These are phyloP conservation scores for Liparis tanakae DNA, from an alignment of 2,797 vertebrate species.

Conservation along the genomic window DNA sequence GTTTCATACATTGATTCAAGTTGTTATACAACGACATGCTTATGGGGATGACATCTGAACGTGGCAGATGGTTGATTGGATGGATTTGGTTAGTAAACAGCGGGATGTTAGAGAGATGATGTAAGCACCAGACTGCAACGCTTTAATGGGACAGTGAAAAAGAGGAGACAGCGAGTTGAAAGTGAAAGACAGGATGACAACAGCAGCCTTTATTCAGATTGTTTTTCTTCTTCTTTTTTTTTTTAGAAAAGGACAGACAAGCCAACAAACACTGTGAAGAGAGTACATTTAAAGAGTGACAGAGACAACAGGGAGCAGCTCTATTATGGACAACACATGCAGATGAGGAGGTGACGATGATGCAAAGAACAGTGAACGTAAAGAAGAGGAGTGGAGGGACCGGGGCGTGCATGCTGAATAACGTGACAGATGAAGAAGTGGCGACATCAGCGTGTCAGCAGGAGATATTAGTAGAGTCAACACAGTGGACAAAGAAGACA, in stretches of 20 bases:
- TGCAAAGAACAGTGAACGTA: conserved; percentile 43
- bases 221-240: conserved; percentile 12
- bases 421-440: conserved; percentile 41
- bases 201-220: conserved; percentile 74
- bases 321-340: conserved; percentile 50
- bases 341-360: conserved; percentile 67
- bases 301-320: conserved; percentile 22
- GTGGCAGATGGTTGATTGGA: conserved; percentile 55
- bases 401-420: conserved; percentile 47
- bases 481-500: conserved; percentile 38
- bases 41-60: conserved; percentile 26
- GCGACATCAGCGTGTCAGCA: conserved; percentile 31
- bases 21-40: conserved; percentile 44
- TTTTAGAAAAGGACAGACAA: conserved; percentile 51
- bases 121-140: conserved; percentile 41
- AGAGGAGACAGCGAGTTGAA: conserved; percentile 44
- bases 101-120: conserved; percentile 41
- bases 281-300: conserved; percentile 47
- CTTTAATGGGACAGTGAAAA: conserved; percentile 56
- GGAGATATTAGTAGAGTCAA: conserved; percentile 26
- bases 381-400: conserved; percentile 26
- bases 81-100: conserved; percentile 39
- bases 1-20: conserved; percentile 9
- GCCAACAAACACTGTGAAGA: conserved; percentile 21
- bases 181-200: conserved; percentile 52